Evolutionary conservation across 2,113 vertebrate genomes (phyloP), one percentile per base, ranked within the genome.

Genomic region (Xiphophorus maculatus): DNA sequence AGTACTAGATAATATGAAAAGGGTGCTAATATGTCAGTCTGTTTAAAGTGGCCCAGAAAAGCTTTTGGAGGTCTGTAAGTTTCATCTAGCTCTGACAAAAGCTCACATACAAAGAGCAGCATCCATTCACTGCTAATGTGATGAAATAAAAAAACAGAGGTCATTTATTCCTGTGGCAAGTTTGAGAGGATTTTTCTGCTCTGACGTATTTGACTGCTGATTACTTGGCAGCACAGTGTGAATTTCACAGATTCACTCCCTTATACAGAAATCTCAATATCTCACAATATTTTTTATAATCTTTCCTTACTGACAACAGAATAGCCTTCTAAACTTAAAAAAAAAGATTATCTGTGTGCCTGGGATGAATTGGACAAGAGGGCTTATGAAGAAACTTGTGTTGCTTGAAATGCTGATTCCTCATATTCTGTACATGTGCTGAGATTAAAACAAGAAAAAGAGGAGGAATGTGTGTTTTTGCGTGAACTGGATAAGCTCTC

Each of bases 251-350:
- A 71, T 63, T 35, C 75, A 40, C 61, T 65, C 40, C 66, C 80
- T 32, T 61, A 51, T 73, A 28, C 70, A 84, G 54, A 79, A 88
- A 79, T 81, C 77, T 77, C 32, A n/a, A 66, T 74, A 63, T 79
- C 66, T 73, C 30, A 71, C 74, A 82, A 69, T 68, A 87, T 86
- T 81, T 37, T 84, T 73, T 51, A 80, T 77, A 81, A 83, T 83
- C 65, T 77, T 48, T 62, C 33, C 74, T 73, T 84, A n/a, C 51
- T 10, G 10, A 25, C 10, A 58, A 58, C 51, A 58, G 51, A 58
- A 58, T 58, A 25, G 17, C 22, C 19, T 28, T n/a, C 22, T 25
- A 58, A 58, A 25, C 17, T 58, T 58, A 30, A 30, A 30, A 30
- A 30, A n/a, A 58, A 48, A 17, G 25, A 63, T 66, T 67, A 40